phyloP scores from a whole-genome alignment of 2,113 vertebrate genomes.

The Bombycilla garrulus region DNA sequence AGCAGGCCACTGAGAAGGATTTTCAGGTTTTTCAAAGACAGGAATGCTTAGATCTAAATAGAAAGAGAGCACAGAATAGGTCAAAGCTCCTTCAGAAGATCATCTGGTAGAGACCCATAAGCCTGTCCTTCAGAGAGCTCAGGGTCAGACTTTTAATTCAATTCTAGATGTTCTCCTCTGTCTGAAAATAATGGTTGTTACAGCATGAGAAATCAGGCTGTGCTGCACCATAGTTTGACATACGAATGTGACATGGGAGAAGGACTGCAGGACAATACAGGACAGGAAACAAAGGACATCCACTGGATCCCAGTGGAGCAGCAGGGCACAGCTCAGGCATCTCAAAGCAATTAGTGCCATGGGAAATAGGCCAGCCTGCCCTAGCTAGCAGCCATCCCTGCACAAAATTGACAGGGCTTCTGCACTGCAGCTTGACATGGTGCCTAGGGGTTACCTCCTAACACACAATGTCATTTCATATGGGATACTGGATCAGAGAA shows the following conservation, averaged over 20 bases:
- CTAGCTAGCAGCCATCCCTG: neutral
- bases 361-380: neutral
- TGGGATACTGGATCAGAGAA: neutral
- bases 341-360: neutral
- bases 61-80: neutral
- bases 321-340: neutral
- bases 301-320: neutral
- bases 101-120: neutral
- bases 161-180: neutral
- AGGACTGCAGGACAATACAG: neutral
- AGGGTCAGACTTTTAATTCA: neutral
- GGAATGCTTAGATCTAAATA: neutral
- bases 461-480: neutral
- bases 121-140: neutral
- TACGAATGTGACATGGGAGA: neutral
- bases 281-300: neutral
- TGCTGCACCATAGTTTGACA: neutral
- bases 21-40: neutral
- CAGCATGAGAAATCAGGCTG: neutral
- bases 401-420: neutral
- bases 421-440: neutral
- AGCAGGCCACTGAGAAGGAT: neutral
- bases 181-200: neutral
- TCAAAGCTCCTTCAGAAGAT: neutral
- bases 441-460: neutral